phyloP scores from a whole-genome alignment of 2,888 invertebrate genomes.

The Plebejus anna region DNA sequence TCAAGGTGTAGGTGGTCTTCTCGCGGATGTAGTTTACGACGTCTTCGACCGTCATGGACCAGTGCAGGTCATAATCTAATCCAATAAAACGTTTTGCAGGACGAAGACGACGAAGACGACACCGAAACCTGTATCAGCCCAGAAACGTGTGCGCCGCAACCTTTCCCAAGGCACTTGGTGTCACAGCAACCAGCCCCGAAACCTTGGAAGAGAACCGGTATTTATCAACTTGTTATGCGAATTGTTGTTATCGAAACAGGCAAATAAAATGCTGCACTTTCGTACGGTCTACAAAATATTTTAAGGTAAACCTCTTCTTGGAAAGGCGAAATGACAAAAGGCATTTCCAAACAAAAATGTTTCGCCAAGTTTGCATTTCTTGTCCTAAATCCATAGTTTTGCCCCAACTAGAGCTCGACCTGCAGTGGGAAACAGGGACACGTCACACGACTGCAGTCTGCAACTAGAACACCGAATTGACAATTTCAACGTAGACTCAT shows the following conservation, averaged over 20 bases:
- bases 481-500: background rate
- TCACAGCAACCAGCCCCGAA: conserved; percentile 64
- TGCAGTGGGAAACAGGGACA: conserved; percentile 8
- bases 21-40: too few relatives aligned
- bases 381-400: conserved; percentile 10
- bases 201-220: conserved; percentile 77
- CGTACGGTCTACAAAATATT: background rate
- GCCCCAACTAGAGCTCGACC: conserved; percentile 4
- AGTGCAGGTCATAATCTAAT: background rate
- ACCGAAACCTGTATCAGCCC: conserved; percentile 68
- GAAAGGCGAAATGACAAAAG: background rate
- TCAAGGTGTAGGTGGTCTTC: too few relatives aligned
- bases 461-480: background rate
- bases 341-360: conserved; percentile 5
- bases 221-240: conserved; percentile 35
- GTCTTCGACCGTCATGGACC: too few relatives aligned
- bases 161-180: conserved; percentile 67
- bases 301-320: background rate
- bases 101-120: conserved; percentile 75
- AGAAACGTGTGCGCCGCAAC: conserved; percentile 66
- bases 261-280: background rate
- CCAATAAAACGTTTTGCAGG: conserved; percentile 46
- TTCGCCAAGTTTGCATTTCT: background rate
- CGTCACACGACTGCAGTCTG: background rate
- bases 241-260: background rate